Conservation (phyloP, 1,140 invertebrate species). For the Macrobrachium rosenbergii region DNA sequence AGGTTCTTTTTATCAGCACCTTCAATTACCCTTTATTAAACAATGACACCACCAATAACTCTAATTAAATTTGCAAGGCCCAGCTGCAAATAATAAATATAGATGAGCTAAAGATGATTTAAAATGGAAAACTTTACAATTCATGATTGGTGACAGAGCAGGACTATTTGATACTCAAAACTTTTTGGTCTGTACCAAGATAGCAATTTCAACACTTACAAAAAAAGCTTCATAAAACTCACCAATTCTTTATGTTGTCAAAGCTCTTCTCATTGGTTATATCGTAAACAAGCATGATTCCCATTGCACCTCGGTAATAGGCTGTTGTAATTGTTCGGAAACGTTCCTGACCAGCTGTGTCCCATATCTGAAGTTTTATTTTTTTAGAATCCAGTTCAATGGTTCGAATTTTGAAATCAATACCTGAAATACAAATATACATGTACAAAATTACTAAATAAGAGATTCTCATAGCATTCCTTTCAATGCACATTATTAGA, state of each 20-base stretch:
- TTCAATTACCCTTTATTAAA: no score
- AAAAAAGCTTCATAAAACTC: conserved; percentile 4
- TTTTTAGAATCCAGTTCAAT: conserved; percentile 98
- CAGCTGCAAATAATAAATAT: no score
- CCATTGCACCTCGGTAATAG: conserved; percentile 77
- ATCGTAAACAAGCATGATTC: conserved; percentile 75
- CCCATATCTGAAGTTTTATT: conserved; percentile 98
- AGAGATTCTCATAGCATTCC: background rate
- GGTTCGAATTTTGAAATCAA: conserved; percentile 99
- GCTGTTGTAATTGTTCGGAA: conserved; percentile 79
- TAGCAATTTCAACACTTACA: background rate
- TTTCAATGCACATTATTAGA: no score
- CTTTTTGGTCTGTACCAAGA: no score
- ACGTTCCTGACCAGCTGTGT: conserved; percentile 78
- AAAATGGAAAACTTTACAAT: no score
- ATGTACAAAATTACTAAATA: background rate
- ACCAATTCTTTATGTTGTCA: conserved; percentile 75
- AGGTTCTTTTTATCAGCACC: no score
- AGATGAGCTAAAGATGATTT: no score
- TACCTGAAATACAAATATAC: conserved; percentile 80
- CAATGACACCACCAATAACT: no score
- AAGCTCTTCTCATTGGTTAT: conserved; percentile 75
- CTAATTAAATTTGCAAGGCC: no score
- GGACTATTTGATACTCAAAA: no score
- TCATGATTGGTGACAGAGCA: no score